Percentiles rank a stretch among this genome's conserved stretches.
These are phyloP conservation scores for Myotis vivesi DNA, from an alignment of 2,797 vertebrate species.

Conservation along the genomic window DNA sequence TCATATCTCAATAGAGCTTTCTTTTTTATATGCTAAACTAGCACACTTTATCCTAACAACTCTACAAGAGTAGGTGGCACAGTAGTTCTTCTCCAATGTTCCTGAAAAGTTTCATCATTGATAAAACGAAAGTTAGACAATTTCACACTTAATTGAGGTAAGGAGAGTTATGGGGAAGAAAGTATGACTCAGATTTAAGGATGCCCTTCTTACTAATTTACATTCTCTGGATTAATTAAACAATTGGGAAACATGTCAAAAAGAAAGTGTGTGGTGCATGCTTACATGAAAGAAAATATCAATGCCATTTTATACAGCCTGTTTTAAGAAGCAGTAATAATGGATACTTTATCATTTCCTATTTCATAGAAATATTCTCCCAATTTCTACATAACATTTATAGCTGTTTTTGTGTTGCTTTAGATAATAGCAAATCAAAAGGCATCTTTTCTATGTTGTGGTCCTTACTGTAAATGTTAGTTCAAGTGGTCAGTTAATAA, in stretches of 20 bases:
- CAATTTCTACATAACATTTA: neutral
- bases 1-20: neutral
- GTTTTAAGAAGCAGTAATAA: neutral
- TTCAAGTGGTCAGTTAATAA: neutral
- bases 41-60: neutral
- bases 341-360: neutral
- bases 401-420: neutral
- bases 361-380: neutral
- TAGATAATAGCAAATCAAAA: neutral
- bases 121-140: neutral
- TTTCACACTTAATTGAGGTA: neutral
- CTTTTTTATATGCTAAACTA: neutral
- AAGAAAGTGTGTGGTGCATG: neutral
- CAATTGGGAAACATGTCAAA: neutral
- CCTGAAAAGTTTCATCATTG: neutral
- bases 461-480: neutral
- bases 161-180: neutral
- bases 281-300: neutral
- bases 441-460: neutral
- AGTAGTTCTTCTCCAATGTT: neutral
- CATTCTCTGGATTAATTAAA: neutral
- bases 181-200: neutral
- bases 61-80: neutral
- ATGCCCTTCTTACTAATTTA: neutral
- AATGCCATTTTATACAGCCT: neutral